Base-by-base conservation (phyloP, 2,797 vertebrate species). In the Argentina silus region DNA sequence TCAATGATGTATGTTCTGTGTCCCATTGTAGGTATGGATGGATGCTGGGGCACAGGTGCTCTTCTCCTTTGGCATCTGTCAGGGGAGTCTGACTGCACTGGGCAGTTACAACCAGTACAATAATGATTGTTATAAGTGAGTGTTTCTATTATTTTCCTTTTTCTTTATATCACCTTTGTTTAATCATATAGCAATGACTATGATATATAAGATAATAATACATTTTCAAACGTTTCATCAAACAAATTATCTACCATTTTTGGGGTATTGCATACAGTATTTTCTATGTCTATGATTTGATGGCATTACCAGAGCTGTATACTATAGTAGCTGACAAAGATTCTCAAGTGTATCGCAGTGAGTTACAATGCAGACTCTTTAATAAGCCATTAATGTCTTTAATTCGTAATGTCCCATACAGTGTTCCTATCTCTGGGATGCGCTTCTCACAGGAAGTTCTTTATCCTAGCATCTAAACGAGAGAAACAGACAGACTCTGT, bases 61-160 rank as follows among this genome's bases (percentile, higher is more conserved):
- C 85, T 97, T 96, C 87, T 97, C 95, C 0, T 97, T 95, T 43
- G 96, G 96, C 83, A 96, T 97, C 89, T 98, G 96, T 79, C 92
- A 96, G 77, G 96, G 95, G 67, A 96, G 93, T 83, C 91, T 97
- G 88, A 97, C 95, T 0, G 94, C 95, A 76, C 89, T 97, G 84
- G 96, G 96, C 72, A 97, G 96, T 91, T 97, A 97, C 90, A 97
- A 97, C 88, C 93, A 95, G 75, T 97, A 92, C 82, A 94, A 96
- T 11, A 98, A 98, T 89, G 92, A 98, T 81, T 97, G 95, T 83
- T 98, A 96, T 93, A 96, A 96, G 96, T 97, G 94, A 94, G 80
- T 82, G 3, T 42, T 19, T 23, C 2, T 69, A 7, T 63, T 42
- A 19, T 8, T 45, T 36, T 53, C 4, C 78, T 81, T 15, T 47